Evolutionary conservation across 2,888 invertebrate genomes (phyloP).

Genomic region (Bombylius discolor): DNA sequence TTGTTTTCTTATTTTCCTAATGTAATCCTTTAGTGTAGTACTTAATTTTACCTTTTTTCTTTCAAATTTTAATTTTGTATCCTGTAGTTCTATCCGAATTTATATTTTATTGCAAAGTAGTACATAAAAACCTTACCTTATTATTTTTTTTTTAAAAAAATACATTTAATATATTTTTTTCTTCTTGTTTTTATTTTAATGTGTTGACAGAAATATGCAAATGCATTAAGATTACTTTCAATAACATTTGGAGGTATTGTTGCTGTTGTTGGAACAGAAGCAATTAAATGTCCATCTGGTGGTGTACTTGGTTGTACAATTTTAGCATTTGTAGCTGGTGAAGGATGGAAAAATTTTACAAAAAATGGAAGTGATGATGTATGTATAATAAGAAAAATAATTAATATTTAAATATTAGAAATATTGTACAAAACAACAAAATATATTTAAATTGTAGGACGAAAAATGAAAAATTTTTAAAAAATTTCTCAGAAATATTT

Average conservation of each 20-base stretch:
- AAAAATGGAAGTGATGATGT: constrained; percentile 25
- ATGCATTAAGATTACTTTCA: constrained; percentile 40
- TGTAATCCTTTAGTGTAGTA: too few relatives aligned
- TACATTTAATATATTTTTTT: neutral
- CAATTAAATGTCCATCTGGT: constrained; percentile 47
- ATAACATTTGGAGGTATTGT: constrained; percentile 49
- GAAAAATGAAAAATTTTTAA: too few relatives aligned
- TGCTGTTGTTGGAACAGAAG: constrained; percentile 48
- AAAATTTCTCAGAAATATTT: too few relatives aligned
- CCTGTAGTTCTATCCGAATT: too few relatives aligned
- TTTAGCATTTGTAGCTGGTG: constrained; percentile 43
- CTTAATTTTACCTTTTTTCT: too few relatives aligned
- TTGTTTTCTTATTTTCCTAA: too few relatives aligned
- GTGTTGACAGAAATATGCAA: constrained; percentile 30
- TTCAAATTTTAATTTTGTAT: too few relatives aligned
- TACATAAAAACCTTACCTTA: neutral
- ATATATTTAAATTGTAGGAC: too few relatives aligned
- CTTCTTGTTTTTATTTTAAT: neutral
- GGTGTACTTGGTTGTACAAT: constrained; percentile 46
- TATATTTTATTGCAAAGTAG: neutral
- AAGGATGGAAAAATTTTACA: constrained; percentile 33
- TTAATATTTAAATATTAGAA: too few relatives aligned
- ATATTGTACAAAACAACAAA: too few relatives aligned
- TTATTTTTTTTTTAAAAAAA: neutral
- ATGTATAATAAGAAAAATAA: constrained; percentile 1